phyloP scores from a whole-genome alignment of 2,797 vertebrate genomes.

The Harpagifer antarcticus region DNA sequence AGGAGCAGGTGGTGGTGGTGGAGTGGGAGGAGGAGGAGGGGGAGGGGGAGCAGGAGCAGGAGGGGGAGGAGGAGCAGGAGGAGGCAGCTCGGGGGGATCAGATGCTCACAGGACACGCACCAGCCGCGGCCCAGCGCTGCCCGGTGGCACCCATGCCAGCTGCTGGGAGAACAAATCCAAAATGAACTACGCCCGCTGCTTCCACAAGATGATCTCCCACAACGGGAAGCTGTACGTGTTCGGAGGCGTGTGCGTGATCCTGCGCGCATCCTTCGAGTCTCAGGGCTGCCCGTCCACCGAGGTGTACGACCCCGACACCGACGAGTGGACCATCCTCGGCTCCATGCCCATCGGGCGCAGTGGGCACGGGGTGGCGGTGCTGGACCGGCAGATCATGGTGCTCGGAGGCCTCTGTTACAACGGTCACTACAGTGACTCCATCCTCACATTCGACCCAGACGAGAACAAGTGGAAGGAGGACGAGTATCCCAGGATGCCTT shows the following conservation, averaged over 20 bases:
- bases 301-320: conserved; percentile 95
- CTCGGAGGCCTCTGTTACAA: conserved; percentile 99
- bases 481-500: conserved; percentile 98
- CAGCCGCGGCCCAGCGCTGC: conserved; percentile 90
- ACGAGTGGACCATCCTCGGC: conserved; percentile 98
- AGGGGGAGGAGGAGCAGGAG: neutral
- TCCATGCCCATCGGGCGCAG: conserved; percentile 99
- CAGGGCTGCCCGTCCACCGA: conserved; percentile 99
- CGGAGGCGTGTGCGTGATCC: conserved; percentile 97
- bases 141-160: conserved; percentile 83
- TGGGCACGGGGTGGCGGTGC: conserved; percentile 96
- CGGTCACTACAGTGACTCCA: conserved; percentile 99
- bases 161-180: conserved; percentile 99
- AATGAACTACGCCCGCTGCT: conserved; percentile 99
- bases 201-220: conserved; percentile 99
- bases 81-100: conserved; percentile 84
- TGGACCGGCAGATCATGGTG: conserved; percentile 99
- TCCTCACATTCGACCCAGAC: conserved; percentile 98
- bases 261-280: conserved; percentile 98
- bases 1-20: fast-evolving
- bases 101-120: conserved; percentile 86
- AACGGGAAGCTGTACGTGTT: conserved; percentile 99
- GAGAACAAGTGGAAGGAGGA: conserved; percentile 99
- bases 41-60: too few relatives aligned
- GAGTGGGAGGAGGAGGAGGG: too few relatives aligned